Evolutionary conservation across 1,140 invertebrate genomes (phyloP), one percentile per base, ranked within the genome.

Genomic region (Drosophila novamexicana): DNA sequence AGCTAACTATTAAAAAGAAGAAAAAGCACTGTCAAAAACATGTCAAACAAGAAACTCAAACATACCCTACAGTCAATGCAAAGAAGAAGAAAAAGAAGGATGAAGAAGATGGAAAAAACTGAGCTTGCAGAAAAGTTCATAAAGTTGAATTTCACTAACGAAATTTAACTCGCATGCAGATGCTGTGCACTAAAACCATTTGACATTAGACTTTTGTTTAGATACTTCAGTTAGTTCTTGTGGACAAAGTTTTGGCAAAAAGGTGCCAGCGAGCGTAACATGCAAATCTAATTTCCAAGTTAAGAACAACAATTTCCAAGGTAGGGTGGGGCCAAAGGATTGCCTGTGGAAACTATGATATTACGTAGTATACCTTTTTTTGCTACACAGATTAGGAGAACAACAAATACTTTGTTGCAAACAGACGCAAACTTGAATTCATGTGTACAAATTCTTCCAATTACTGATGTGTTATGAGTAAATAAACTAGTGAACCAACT

Each of bases 281-380:
- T 86, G 71, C 50, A 88, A 86, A 86, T 86, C 79, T 69, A 86
- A 82, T 86, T 73, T 88, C 45, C 52, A 86, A 86, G 57, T 86
- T 79, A 65, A 22, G 62, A 79, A 82, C 50, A 86, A 79, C 50
- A 82, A 62, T 71, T 79, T 74, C 53, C 72, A 77, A 67, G 45
- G 67, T 37, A 42, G 34, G 34, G 8, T n/a, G 12, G 22, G 53
- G 44, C 45, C 16, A 36, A 22, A 36, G 50, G 36, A 12, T 34
- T 50, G 44, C 14, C 42, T 29, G 7, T 22, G 42, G 12, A 40
- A 42, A 22, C 18, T 42, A 34, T 7, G 7, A 40, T 22, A 12
- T 53, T 5, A 5, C 4, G 22, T 29, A 29, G 22, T 5, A 29
- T 29, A 29, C 22, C 3, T 29, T 29, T 29, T 29, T 5, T 34